phyloP scores from a whole-genome alignment of 2,888 invertebrate genomes.

The Campaea margaritaria region DNA sequence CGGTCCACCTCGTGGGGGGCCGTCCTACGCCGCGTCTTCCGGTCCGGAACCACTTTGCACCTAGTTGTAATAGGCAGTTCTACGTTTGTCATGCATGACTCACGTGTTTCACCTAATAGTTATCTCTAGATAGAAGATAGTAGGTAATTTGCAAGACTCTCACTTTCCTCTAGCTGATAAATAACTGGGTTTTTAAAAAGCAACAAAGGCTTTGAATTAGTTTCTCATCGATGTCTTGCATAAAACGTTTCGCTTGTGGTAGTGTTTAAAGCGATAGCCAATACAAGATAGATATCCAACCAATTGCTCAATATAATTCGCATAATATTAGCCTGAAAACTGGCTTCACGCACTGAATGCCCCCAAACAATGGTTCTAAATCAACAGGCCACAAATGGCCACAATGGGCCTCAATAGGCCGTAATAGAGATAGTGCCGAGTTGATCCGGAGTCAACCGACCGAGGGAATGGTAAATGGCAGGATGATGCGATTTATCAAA shows the following conservation, averaged over 20 bases:
- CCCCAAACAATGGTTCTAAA: conserved; percentile 36
- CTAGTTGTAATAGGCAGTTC: too few relatives aligned
- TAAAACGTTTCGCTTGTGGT: not conserved
- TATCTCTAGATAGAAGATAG: too few relatives aligned
- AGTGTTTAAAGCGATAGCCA: not conserved
- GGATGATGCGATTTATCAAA: conserved; percentile 6
- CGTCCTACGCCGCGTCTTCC: too few relatives aligned
- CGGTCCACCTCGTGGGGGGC: too few relatives aligned
- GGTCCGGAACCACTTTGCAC: too few relatives aligned
- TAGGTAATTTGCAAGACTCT: too few relatives aligned
- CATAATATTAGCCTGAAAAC: conserved; percentile 38
- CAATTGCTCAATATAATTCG: conserved; percentile 29
- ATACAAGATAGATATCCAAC: conserved; percentile 16
- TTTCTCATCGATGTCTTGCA: too few relatives aligned
- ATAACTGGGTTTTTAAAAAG: too few relatives aligned
- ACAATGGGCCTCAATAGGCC: conserved; percentile 17
- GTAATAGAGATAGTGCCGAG: conserved; percentile 16
- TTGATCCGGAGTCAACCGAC: conserved; percentile 28
- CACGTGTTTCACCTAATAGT: too few relatives aligned
- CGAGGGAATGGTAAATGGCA: conserved; percentile 17
- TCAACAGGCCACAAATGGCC: conserved; percentile 19
- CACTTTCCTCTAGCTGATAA: too few relatives aligned
- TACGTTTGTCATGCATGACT: too few relatives aligned
- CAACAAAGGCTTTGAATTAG: too few relatives aligned
- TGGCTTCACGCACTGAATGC: conserved; percentile 41